phyloP scores from a whole-genome alignment of 2,113 vertebrate genomes.

The human (Homo sapiens) region DNA sequence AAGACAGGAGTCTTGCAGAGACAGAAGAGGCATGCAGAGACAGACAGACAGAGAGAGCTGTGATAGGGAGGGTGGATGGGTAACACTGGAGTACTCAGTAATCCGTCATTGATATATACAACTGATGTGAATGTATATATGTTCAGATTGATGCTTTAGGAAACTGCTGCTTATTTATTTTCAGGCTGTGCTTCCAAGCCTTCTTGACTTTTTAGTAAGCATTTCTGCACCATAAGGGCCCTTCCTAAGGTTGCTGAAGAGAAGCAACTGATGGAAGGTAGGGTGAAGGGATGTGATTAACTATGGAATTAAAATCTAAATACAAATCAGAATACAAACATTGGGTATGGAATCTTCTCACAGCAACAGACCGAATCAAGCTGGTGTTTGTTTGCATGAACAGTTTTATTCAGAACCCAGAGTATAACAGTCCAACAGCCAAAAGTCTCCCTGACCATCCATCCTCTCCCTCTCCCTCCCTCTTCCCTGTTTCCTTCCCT shows the following conservation, averaged over 20 bases:
- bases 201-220: slow-evolving; percentile 19
- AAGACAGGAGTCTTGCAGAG: too few relatives aligned
- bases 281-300: background rate
- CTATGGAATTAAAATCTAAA: background rate
- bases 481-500: background rate
- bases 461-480: background rate
- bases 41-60: background rate
- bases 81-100: background rate
- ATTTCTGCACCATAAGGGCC: background rate
- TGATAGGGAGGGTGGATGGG: fast-evolving
- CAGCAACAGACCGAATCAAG: background rate
- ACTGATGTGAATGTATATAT: fast-evolving
- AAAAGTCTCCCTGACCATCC: background rate
- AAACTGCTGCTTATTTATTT: background rate
- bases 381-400: background rate
- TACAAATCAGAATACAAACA: background rate
- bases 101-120: background rate
- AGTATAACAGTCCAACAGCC: background rate
- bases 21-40: background rate
- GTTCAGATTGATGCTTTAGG: background rate
- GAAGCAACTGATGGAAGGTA: background rate
- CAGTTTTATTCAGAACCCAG: background rate
- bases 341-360: background rate
- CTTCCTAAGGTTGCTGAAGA: background rate
- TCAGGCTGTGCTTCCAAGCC: background rate